Base-by-base conservation (phyloP, 2,113 vertebrate genomes). In the Leptodactylus fuscus region DNA sequence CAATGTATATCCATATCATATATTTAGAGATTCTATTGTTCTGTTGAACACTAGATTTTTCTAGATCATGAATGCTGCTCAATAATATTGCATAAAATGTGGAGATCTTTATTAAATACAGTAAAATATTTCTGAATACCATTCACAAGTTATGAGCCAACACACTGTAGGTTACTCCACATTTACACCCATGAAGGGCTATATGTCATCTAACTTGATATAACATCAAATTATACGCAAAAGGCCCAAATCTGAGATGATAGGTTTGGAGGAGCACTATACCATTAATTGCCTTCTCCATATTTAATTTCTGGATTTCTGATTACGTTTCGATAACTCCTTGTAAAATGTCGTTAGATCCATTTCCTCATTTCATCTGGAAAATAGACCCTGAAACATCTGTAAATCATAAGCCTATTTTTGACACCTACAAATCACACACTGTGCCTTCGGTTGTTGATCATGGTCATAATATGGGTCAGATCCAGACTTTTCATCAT, bases 401-500 rank as follows among this genome's bases (percentile, higher is more conserved):
- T 70, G 27, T n/a, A 3, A 5, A 24, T 15, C 24, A 75, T 27
- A 75, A 49, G 44, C 4, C 5, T 48, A 46, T 65, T 7, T 22
- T n/a, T 69, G 16, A 20, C 13, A 8, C 16, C 27, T 38, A 9
- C 15, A 12, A 24, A 5, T 49, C 94, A 97, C 24, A 96, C 77
- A 0, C 96, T 97, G 81, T 90, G 93, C 81, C 96, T 93, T 81
- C 96, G 93, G 85, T 90, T 96, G 92, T 97, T 95, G 88, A 97
- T 96, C 95, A 96, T 96, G 71, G 96, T 91, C 88, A 96, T 92
- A 1, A 97, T 97, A 91, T 97, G 96, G 16, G 92, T 89, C 51
- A 97, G 93, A 88, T 97, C 96, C 90, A 97, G 87, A 82, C 95
- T 97, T 81, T 96, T 97, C 90, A 97, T 95, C 96, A 97, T 96